Evolutionary conservation across 1,140 invertebrate species (phyloP), one percentile per base, ranked within the genome.

Genomic region (Penaeus japonicus): DNA sequence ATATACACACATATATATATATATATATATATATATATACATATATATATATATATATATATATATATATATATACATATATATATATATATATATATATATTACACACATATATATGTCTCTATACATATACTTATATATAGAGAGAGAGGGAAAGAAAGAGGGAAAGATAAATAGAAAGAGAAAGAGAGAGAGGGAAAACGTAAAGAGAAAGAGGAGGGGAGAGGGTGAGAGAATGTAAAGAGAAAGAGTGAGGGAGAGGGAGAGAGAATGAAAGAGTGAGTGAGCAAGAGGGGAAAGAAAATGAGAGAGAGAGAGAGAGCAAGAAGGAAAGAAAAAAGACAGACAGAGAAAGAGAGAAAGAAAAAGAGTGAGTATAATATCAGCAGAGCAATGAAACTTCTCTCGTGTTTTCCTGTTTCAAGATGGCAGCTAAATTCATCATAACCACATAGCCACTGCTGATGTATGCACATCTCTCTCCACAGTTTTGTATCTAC

Each of bases 1-100:
- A 65, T 65, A 65, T 65, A 65, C 17, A 65, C 27, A 65, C 27
- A 65, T 17, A 65, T 65, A 65, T 65, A 65, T 65, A 65, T 65
- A 65, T 65, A 65, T 65, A 65, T 65, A 65, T 65, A 65, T 65
- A 65, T 65, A 65, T 65, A 65, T 65, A 65, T 65, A 65, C 27
- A 65, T 65, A 65, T 65, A 65, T 65, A 65, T 70, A 70, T 65
- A 65, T 24, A 65, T 65, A 65, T 65, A 65, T 17, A 65, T 65
- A 65, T 65, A 65, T 65, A 65, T 65, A 65, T 65, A 65, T 65
- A 65, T 65, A 65, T 65, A 65, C 30, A 65, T 65, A 65, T 65
- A 65, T 65, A 65, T 65, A 65, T 65, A 65, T 65, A 65, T 65
- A 65, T 65, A 65, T 65, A 65, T 65, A 65, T 65, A 65, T 65